These are phyloP conservation scores for Drosophila ficusphila DNA, from an alignment of 1,140 invertebrate species.

Conservation along the genomic window DNA sequence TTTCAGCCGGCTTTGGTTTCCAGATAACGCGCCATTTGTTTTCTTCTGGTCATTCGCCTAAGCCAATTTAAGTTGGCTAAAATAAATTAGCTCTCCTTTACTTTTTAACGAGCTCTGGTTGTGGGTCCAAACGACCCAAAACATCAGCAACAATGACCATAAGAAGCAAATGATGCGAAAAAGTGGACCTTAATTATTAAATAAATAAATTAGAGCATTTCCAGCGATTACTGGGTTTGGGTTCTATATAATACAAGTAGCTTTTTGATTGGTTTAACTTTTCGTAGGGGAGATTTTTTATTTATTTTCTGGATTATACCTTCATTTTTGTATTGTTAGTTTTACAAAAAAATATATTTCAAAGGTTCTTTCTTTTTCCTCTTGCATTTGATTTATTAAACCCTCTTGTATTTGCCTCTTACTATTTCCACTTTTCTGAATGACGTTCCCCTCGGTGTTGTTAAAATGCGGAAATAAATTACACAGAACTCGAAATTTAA, in stretches of 20 bases:
- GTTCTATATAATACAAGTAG: not conserved
- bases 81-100: constrained; percentile 77
- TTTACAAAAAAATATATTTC: too few species aligned
- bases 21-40: constrained; percentile 78
- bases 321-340: too few species aligned
- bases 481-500: constrained; percentile 7
- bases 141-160: constrained; percentile 5
- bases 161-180: constrained; percentile 52
- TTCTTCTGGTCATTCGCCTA: constrained; percentile 78
- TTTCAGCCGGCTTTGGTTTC: constrained; percentile 57
- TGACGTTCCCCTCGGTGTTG: not conserved
- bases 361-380: too few species aligned
- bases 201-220: constrained; percentile 36
- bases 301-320: too few species aligned
- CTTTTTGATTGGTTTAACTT: constrained; percentile 84
- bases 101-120: constrained; percentile 56
- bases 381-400: too few species aligned
- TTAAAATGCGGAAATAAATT: constrained; percentile 2
- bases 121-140: constrained; percentile 16
- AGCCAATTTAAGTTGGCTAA: constrained; percentile 79
- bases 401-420: not conserved
- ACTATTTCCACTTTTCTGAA: not conserved
- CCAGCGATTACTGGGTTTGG: not conserved
- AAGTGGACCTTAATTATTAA: constrained; percentile 65
- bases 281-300: constrained; percentile 56